Evolutionary conservation across 2,888 invertebrate species (phyloP).

Genomic region (Andrena dorsata): DNA sequence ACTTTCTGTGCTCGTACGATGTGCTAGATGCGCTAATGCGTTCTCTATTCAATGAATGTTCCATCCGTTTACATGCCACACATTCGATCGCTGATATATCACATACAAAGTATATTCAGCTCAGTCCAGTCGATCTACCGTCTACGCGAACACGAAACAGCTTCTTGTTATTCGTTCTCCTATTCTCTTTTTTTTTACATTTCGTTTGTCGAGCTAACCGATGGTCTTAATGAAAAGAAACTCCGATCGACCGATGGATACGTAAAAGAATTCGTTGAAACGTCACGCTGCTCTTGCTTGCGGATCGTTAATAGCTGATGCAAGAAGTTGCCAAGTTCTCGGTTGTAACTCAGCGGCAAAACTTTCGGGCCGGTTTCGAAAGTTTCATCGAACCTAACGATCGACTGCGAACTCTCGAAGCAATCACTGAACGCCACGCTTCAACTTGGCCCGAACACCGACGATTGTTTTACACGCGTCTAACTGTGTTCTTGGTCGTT

Average conservation of each 20-base stretch:
- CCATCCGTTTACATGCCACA: slow-evolving; percentile 52
- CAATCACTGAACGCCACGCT: slow-evolving; percentile 63
- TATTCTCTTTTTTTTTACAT: too few relatives aligned
- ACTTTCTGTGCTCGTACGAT: slow-evolving; percentile 40
- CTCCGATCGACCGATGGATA: background rate
- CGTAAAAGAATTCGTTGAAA: background rate
- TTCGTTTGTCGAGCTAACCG: background rate
- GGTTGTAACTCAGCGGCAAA: slow-evolving; percentile 6
- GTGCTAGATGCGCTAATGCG: slow-evolving; percentile 55
- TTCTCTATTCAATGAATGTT: slow-evolving; percentile 49
- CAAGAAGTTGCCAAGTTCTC: slow-evolving; percentile 28
- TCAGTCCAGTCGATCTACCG: slow-evolving; percentile 65
- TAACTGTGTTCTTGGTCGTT: slow-evolving; percentile 61
- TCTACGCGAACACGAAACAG: slow-evolving; percentile 28
- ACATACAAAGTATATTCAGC: slow-evolving; percentile 25
- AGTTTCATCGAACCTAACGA: slow-evolving; percentile 45
- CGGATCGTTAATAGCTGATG: slow-evolving; percentile 10
- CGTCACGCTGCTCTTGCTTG: background rate
- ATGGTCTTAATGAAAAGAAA: background rate
- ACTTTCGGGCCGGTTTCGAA: slow-evolving; percentile 4
- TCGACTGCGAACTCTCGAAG: slow-evolving; percentile 56
- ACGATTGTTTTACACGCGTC: slow-evolving; percentile 28
- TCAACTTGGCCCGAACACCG: slow-evolving; percentile 42
- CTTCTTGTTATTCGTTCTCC: slow-evolving; percentile 13
- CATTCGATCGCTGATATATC: slow-evolving; percentile 46